phyloP scores from a whole-genome alignment of 2,797 vertebrate species.

The Anguilla marmorata region DNA sequence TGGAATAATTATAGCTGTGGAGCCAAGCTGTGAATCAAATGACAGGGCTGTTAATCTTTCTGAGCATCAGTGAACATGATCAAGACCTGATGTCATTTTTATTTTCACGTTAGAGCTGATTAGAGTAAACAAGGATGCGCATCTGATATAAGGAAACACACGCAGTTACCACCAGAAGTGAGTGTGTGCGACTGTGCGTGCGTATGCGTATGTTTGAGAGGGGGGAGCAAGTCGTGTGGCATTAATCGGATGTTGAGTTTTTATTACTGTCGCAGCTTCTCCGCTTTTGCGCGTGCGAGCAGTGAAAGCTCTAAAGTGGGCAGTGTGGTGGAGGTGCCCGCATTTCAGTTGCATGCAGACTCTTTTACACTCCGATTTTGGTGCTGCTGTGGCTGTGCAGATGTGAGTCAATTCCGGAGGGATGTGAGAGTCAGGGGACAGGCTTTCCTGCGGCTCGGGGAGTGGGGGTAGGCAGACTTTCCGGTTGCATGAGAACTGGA shows the following conservation, averaged over 20 bases:
- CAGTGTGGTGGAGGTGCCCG: neutral
- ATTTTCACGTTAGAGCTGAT: neutral
- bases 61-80: neutral
- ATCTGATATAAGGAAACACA: neutral
- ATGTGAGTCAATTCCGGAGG: conserved; percentile 23
- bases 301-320: neutral
- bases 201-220: neutral
- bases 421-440: conserved; percentile 11
- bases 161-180: neutral
- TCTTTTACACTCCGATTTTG: neutral
- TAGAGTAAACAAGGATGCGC: conserved; percentile 5
- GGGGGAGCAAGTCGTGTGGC: neutral
- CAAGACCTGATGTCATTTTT: neutral
- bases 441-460: neutral
- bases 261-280: neutral
- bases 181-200: neutral
- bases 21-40: neutral
- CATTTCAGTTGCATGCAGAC: neutral
- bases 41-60: conserved; percentile 13
- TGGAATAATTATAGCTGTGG: conserved; percentile 15
- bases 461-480: neutral
- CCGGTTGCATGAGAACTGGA: conserved; percentile 13
- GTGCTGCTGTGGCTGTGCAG: neutral
- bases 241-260: neutral
- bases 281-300: neutral